Conservation (phyloP, 2,888 invertebrate genomes). For the Dinocampus coccinellae region DNA sequence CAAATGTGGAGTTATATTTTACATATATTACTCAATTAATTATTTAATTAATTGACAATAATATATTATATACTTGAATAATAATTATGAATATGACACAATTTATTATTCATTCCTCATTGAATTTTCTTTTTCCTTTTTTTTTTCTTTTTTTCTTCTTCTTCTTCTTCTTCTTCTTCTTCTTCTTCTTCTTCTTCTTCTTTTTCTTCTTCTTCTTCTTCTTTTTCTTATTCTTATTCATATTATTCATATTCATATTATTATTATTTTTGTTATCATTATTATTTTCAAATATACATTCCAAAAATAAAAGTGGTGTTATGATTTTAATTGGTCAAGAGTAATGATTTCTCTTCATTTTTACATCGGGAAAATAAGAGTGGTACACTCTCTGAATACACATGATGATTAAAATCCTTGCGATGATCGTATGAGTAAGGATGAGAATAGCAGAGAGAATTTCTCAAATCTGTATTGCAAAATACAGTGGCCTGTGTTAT, state of each 20-base stretch:
- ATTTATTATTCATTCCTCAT: too few species aligned
- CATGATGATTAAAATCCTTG: constrained; percentile 32
- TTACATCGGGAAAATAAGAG: constrained; percentile 41
- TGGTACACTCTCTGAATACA: constrained; percentile 53
- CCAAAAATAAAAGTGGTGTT: neutral
- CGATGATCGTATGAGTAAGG: constrained; percentile 34
- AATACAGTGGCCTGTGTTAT: constrained; percentile 24
- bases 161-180: too few species aligned
- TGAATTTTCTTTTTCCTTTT: too few species aligned
- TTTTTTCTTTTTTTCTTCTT: too few species aligned
- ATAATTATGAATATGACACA: too few species aligned
- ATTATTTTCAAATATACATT: neutral
- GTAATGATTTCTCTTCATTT: constrained; percentile 7
- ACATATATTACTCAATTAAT: neutral
- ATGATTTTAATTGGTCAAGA: constrained; percentile 5
- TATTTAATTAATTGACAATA: neutral
- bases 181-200: too few species aligned
- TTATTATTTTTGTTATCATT: neutral
- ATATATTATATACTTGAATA: too few species aligned
- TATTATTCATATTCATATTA: too few species aligned
- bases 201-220: too few species aligned
- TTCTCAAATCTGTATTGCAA: constrained; percentile 20
- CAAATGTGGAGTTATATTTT: neutral
- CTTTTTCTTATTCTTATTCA: too few species aligned
- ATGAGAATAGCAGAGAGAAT: constrained; percentile 30